Evolutionary conservation across 2,113 vertebrate genomes (phyloP).

Genomic region (Xiphophorus couchianus): DNA sequence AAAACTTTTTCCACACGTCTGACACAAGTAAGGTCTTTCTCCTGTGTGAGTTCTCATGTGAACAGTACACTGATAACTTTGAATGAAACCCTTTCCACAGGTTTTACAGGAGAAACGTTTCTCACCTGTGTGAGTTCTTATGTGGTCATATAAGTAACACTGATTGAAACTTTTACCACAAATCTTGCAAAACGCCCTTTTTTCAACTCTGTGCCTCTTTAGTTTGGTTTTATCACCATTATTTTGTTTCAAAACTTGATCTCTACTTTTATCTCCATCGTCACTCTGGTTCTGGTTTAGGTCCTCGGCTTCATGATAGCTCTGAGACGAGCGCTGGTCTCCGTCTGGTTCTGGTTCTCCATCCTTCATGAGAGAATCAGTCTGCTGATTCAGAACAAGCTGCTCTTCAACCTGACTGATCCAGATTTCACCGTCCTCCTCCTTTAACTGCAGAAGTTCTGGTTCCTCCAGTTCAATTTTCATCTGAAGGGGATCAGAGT

Average conservation of each 20-base stretch:
- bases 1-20: not conserved
- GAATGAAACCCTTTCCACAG: not conserved
- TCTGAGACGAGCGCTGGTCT: not conserved
- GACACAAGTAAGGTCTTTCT: no score
- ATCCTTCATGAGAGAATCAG: not conserved
- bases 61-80: not conserved
- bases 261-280: not conserved
- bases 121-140: not conserved
- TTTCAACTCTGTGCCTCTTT: not conserved
- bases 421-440: not conserved
- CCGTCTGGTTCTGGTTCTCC: not conserved
- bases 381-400: not conserved
- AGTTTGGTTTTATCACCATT: not conserved
- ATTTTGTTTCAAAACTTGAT: not conserved
- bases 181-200: not conserved
- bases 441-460: not conserved
- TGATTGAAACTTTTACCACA: not conserved
- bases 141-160: not conserved
- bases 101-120: not conserved
- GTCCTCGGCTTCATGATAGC: not conserved
- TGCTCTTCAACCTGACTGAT: not conserved
- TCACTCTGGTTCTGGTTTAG: not conserved
- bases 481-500: not conserved
- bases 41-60: not conserved
- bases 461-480: not conserved